phyloP scores from a whole-genome alignment of 2,113 vertebrate genomes.

The Gallinago media region DNA sequence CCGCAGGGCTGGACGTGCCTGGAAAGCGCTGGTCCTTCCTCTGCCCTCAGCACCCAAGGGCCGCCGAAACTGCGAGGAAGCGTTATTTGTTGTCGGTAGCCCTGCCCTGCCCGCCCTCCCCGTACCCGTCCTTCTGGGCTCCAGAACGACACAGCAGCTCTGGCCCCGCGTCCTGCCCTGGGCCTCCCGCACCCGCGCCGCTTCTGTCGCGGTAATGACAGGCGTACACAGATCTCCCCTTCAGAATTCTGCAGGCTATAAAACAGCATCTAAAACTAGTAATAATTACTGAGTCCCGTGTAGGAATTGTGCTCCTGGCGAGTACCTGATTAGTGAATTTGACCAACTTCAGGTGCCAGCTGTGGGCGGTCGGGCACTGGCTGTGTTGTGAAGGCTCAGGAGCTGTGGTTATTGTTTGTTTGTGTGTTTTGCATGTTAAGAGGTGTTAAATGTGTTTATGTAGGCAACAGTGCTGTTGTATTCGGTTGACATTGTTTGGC shows the following conservation, averaged over 20 bases:
- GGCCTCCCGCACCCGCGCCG: background rate
- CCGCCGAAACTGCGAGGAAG: background rate
- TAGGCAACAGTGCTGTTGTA: background rate
- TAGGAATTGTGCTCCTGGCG: background rate
- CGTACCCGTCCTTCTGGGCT: background rate
- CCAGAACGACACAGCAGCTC: background rate
- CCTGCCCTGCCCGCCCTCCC: background rate
- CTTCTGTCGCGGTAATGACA: background rate
- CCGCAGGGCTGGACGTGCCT: background rate
- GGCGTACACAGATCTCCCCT: background rate
- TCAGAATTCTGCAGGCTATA: background rate
- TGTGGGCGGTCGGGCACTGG: background rate
- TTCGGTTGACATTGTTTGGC: background rate
- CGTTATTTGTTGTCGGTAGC: background rate
- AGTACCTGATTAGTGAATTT: background rate
- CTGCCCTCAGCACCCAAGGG: background rate
- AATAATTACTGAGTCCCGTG: background rate
- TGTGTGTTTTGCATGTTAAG: background rate
- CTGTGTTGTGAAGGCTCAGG: background rate
- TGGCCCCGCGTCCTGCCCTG: fast-evolving
- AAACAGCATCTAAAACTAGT: background rate
- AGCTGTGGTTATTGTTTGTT: background rate
- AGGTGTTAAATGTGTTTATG: background rate
- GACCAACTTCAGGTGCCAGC: background rate
- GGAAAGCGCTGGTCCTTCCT: background rate